A percentile compares a stretch with the other conserved stretches of the same genome.
Conservation (phyloP, 2,888 invertebrate genomes). For the Acronicta psi region DNA sequence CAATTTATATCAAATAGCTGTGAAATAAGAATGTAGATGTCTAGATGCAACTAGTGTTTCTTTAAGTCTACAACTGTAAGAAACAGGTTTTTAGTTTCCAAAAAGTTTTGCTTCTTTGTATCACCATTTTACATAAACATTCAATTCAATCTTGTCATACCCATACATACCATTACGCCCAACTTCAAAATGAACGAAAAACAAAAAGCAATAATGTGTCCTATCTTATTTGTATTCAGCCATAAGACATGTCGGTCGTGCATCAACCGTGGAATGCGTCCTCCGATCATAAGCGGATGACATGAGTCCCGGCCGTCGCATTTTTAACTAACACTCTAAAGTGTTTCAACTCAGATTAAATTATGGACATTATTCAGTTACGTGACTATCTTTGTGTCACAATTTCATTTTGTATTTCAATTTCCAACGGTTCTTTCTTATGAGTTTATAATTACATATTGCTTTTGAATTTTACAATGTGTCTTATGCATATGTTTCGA, state of each 20-base stretch:
- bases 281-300: conserved; percentile 78
- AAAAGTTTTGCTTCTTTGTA: too few species aligned
- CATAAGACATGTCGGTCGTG: conserved; percentile 60
- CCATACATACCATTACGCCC: background rate
- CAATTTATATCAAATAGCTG: conserved; percentile 1
- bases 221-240: conserved; percentile 59
- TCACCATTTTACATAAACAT: conserved; percentile 21
- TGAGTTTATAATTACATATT: conserved; percentile 8
- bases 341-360: conserved; percentile 61
- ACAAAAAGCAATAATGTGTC: conserved; percentile 31
- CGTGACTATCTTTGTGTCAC: conserved; percentile 38
- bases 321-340: conserved; percentile 66
- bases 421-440: conserved; percentile 10
- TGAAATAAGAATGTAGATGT: background rate
- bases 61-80: too few species aligned
- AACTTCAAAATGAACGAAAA: conserved; percentile 17
- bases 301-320: conserved; percentile 69
- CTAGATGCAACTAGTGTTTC: too few species aligned
- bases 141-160: conserved; percentile 16
- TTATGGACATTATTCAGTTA: conserved; percentile 60
- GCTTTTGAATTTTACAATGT: background rate
- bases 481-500: background rate
- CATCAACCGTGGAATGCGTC: conserved; percentile 75
- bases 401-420: conserved; percentile 32
- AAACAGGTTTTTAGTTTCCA: too few species aligned